Base-by-base conservation (phyloP, 2,113 vertebrate species). In the Mustela nigripes region DNA sequence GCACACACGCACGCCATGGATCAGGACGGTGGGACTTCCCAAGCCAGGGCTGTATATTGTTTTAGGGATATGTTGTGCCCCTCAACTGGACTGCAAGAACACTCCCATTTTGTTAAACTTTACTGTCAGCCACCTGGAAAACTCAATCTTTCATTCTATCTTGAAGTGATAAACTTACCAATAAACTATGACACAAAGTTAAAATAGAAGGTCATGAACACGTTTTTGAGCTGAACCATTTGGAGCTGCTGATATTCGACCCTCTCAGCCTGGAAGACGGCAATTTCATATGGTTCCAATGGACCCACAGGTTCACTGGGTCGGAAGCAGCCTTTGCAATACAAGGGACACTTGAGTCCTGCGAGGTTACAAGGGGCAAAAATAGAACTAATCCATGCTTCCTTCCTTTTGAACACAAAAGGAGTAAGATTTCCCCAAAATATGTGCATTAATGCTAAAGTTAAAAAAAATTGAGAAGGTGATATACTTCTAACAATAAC, bases 231-330 rank as follows among this genome's bases (percentile, higher is more conserved):
- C 7, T 11, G 31, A 85, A 15, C 24, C 87, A 62, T 31, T 9
- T 2, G 5, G 33, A 58, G 33, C 1, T 19, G 31, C 48, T 2
- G 0, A 33, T 2, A 45, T 0, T 39, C 48, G 28, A 28, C 42
- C n/a, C 31, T 1, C 45, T 50, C 21, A 0, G 12, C 58, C 65
- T 6, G 9, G 0, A 39, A 76, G 53, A 65, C 0, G n/a, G 88
- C n/a, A 31, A 3, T 33, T 65, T 73, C 73, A 26, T 0, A 9
- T 4, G 31, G 28, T 18, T 92, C 79, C 18, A 26, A 10, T 0
- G 11, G 82, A 65, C 31, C n/a, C 6, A 11, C 10, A 7, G 42
- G 62, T 26, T 50, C 9, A 28, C 10, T 62, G 36, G 48, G 11
- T 2, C n/a, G 58, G 24, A 93, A 87, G 93, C 69, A n/a, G 50